Conservation (phyloP, 2,113 vertebrate species). For the Pseudorhombus dupliciocellatus region DNA sequence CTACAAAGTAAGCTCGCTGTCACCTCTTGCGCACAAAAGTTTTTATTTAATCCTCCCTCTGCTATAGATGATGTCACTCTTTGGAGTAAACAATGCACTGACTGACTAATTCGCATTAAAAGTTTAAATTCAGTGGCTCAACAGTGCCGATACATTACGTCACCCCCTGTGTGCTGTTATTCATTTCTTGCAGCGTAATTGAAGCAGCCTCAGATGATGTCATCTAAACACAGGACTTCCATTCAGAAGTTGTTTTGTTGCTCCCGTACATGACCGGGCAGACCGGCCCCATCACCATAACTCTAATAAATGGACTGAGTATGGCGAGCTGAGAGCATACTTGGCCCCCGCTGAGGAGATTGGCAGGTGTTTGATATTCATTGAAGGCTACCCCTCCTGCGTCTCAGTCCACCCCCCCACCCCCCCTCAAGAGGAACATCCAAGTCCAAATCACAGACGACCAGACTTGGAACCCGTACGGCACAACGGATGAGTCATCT, state of each 20-base stretch:
- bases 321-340: conserved; percentile 54
- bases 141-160: conserved; percentile 70
- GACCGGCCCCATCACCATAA: conserved; percentile 62
- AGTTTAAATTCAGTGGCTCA: conserved; percentile 60
- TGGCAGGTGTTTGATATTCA: conserved; percentile 78
- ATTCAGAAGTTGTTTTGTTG: conserved; percentile 75
- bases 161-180: conserved; percentile 63
- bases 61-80: conserved; percentile 54
- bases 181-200: conserved; percentile 72
- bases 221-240: conserved; percentile 73
- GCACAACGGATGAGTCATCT: conserved; percentile 77
- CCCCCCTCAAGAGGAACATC: conserved; percentile 26
- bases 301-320: conserved; percentile 72
- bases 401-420: conserved; percentile 22
- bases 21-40: conserved; percentile 1
- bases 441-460: conserved; percentile 61
- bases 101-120: conserved; percentile 66
- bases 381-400: conserved; percentile 25
- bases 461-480: conserved; percentile 60
- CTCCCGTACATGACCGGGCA: conserved; percentile 43
- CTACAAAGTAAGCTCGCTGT: conserved; percentile 21
- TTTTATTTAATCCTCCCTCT: conserved; percentile 31
- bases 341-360: conserved; percentile 61
- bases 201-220: conserved; percentile 73
- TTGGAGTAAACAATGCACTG: conserved; percentile 58